These are phyloP conservation scores for Nematolebias whitei DNA, from an alignment of 2,113 vertebrate genomes.

Conservation along the genomic window DNA sequence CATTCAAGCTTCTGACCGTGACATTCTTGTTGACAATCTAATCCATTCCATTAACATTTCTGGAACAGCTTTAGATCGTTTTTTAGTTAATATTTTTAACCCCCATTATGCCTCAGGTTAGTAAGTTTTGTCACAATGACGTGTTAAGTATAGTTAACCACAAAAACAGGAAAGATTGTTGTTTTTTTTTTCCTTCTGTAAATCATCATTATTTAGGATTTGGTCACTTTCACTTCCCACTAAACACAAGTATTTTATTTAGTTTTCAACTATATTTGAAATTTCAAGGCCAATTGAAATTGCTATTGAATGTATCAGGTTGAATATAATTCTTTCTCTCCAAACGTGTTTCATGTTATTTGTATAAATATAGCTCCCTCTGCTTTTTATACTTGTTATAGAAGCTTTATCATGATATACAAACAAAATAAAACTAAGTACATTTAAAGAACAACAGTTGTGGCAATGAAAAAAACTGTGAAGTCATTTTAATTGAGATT, in stretches of 20 bases:
- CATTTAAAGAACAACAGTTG: too few species aligned
- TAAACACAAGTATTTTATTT: not conserved
- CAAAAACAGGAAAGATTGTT: too few species aligned
- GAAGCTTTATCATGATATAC: too few species aligned
- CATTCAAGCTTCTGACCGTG: slow-evolving; percentile 23
- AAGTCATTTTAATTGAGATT: too few species aligned
- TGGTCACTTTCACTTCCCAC: not conserved
- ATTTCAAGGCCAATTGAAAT: too few species aligned
- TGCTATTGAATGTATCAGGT: too few species aligned
- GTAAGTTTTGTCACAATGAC: slow-evolving; percentile 14
- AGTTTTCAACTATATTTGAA: not conserved
- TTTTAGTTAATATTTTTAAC: slow-evolving; percentile 5
- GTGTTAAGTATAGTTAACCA: slow-evolving; percentile 9
- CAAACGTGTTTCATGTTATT: too few species aligned
- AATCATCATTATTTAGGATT: not conserved
- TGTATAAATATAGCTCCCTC: too few species aligned
- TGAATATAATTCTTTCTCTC: too few species aligned
- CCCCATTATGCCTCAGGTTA: slow-evolving; percentile 3
- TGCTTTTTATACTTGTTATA: too few species aligned
- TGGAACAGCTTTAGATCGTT: slow-evolving; percentile 12
- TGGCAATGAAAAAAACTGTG: too few species aligned
- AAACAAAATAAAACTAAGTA: too few species aligned
- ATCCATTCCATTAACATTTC: slow-evolving; percentile 4
- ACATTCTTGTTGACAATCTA: slow-evolving; percentile 23
- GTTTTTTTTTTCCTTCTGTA: slow-evolving; percentile 10